A percentile compares a stretch with the other conserved stretches of the same genome.
Conservation (phyloP, 2,113 vertebrate species). For the Callopanchax toddi region DNA sequence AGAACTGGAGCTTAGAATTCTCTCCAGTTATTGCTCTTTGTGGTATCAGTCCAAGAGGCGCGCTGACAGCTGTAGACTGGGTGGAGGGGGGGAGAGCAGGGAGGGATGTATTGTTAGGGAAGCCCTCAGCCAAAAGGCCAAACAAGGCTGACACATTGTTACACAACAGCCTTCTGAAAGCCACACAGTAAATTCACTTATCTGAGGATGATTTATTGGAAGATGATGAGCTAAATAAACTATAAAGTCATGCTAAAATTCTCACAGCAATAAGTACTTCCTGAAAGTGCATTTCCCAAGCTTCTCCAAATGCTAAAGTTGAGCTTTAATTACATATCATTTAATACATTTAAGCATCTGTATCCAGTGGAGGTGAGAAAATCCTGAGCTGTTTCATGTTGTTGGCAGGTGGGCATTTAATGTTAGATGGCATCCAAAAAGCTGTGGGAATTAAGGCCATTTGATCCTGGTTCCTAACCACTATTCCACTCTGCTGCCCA, state of each 20-base stretch:
- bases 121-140: constrained; percentile 42
- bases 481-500: constrained; percentile 45
- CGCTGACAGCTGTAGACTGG: constrained; percentile 30
- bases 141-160: constrained; percentile 40
- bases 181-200: constrained; percentile 32
- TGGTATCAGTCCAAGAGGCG: constrained; percentile 45
- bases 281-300: too few species aligned
- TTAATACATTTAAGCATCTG: too few species aligned
- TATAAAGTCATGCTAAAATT: constrained; percentile 35
- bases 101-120: constrained; percentile 35
- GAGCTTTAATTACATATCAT: too few species aligned
- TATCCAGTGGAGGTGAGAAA: too few species aligned
- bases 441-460: constrained; percentile 33
- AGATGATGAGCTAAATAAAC: constrained; percentile 33
- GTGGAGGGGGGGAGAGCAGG: not conserved
- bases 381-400: too few species aligned
- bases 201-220: constrained; percentile 45
- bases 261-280: constrained; percentile 5
- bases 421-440: constrained; percentile 32
- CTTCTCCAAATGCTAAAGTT: too few species aligned
- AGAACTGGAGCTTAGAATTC: constrained; percentile 37
- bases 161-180: constrained; percentile 17
- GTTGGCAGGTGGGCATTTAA: constrained; percentile 52
- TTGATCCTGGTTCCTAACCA: constrained; percentile 51
- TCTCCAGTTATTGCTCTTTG: constrained; percentile 60